Conservation (phyloP, 2,888 invertebrate genomes). For the Microplitis manilae region DNA sequence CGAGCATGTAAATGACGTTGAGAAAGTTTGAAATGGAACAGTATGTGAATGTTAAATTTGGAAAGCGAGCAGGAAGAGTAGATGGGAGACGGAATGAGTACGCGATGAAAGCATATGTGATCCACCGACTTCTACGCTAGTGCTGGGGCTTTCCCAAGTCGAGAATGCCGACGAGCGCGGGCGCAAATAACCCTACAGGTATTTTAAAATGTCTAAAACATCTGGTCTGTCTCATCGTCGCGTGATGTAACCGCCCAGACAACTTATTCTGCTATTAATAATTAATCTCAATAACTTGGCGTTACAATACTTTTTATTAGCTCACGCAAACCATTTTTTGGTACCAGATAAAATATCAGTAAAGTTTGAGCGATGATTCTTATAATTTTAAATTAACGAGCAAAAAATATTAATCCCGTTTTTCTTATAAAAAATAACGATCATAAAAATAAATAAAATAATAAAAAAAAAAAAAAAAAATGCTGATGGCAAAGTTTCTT, state of each 20-base stretch:
- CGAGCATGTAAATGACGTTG: background rate
- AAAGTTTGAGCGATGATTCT: too few species aligned
- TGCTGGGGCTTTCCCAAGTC: conserved; percentile 56
- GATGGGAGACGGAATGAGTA: background rate
- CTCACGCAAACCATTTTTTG: background rate
- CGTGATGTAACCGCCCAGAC: conserved; percentile 56
- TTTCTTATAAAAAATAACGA: background rate
- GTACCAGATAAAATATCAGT: too few species aligned
- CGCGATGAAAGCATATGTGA: background rate
- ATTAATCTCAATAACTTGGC: background rate
- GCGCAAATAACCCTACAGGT: conserved; percentile 60
- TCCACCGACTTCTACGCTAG: conserved; percentile 47
- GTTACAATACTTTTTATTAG: background rate
- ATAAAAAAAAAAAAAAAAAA: background rate
- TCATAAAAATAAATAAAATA: background rate
- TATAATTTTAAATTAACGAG: too few species aligned
- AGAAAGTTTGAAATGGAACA: background rate
- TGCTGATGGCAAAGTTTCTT: background rate
- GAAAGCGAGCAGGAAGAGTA: conserved; percentile 1
- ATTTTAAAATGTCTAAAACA: conserved; percentile 66
- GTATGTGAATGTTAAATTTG: background rate
- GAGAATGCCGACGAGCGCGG: conserved; percentile 57
- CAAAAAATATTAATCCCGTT: too few species aligned
- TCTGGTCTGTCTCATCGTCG: conserved; percentile 53
- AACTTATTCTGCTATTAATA: background rate